phyloP scores from a whole-genome alignment of 64 coral and sea anemone genomes.

The Acropora yongei region DNA sequence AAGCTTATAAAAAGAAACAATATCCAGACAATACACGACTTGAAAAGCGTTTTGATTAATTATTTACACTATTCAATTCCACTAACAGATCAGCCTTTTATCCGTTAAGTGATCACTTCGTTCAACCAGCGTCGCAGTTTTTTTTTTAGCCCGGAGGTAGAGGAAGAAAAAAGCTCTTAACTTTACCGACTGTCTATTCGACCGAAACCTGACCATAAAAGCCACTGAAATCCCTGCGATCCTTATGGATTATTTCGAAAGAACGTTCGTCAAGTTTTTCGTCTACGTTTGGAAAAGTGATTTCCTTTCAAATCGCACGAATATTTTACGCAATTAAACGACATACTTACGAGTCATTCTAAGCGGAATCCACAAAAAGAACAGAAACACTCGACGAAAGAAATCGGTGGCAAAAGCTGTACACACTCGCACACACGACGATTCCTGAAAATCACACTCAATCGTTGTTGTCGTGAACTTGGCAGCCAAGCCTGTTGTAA shows the following conservation, averaged over 20 bases:
- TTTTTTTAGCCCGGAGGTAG: no score
- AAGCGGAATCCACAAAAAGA: background rate
- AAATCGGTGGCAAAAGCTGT: background rate
- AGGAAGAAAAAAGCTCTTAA: background rate
- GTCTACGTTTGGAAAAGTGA: background rate
- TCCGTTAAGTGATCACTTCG: no score
- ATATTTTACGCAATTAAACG: background rate
- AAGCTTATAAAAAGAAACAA: background rate
- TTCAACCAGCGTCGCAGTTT: no score
- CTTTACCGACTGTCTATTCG: background rate
- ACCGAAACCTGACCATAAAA: background rate
- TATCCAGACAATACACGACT: background rate
- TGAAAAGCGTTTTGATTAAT: background rate
- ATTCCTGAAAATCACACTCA: no score
- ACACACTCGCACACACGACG: background rate
- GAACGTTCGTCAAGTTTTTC: background rate
- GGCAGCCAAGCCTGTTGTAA: constrained; percentile 13
- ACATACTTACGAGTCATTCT: constrained; percentile 56
- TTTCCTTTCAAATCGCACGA: background rate
- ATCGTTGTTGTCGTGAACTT: constrained; percentile 16
- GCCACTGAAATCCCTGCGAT: no score
- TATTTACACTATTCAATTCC: constrained; percentile 49
- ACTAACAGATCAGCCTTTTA: background rate
- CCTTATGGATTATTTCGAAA: no score
- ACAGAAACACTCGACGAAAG: background rate